A percentile compares a stretch with the other conserved stretches of the same genome.
phyloP scores from a whole-genome alignment of 2,113 vertebrate species.

The Lophochroa leadbeateri region DNA sequence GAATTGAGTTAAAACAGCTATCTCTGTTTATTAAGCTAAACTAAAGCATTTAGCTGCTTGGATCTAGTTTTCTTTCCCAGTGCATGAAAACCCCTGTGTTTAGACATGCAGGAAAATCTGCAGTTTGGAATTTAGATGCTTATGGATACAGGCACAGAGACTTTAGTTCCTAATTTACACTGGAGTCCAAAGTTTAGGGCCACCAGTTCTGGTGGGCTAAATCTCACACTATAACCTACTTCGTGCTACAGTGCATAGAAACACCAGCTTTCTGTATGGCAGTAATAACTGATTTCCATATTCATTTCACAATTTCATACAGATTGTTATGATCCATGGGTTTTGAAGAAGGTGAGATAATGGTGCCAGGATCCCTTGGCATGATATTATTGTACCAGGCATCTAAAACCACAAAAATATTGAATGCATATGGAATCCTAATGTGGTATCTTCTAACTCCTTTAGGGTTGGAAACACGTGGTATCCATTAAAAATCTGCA shows the following conservation, averaged over 20 bases:
- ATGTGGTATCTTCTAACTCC: background rate
- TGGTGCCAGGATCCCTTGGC: background rate
- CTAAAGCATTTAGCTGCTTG: background rate
- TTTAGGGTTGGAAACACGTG: background rate
- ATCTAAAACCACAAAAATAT: background rate
- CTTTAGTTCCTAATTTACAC: background rate
- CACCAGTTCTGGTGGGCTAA: background rate
- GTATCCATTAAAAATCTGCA: background rate
- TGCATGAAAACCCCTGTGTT: background rate
- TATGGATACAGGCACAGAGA: background rate
- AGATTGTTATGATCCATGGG: background rate
- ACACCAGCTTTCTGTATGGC: background rate
- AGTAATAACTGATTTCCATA: background rate
- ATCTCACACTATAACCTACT: background rate
- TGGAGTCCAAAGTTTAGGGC: background rate
- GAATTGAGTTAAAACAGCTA: background rate
- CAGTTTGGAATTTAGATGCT: background rate
- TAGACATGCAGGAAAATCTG: background rate
- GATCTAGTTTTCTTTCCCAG: background rate
- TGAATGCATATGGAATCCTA: background rate
- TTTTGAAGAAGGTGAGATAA: constrained; percentile 14
- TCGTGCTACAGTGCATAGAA: background rate
- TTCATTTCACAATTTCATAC: background rate
- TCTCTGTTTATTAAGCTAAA: background rate
- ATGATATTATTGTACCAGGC: background rate